Conservation (phyloP, 2,113 vertebrate genomes). For the Scomber scombrus region DNA sequence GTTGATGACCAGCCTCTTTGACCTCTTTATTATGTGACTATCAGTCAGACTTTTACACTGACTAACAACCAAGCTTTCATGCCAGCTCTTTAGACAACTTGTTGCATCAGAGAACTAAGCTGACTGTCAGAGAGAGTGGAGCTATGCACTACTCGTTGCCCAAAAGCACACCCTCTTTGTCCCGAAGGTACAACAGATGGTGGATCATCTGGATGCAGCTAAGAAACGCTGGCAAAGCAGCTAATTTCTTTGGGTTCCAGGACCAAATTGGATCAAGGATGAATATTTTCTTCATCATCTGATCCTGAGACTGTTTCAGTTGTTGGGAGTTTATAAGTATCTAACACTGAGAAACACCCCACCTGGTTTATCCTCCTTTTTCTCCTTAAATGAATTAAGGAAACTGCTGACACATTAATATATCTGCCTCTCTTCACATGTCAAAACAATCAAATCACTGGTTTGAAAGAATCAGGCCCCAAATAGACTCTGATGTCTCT, state of each 20-base stretch:
- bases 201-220: slow-evolving; percentile 19
- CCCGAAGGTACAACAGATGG: slow-evolving; percentile 19
- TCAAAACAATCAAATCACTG: slow-evolving; percentile 5
- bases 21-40: not conserved
- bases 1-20: not conserved
- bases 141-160: not conserved
- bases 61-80: slow-evolving; percentile 12
- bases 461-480: not conserved
- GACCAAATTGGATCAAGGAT: not conserved
- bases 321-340: not conserved
- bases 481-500: slow-evolving; percentile 10
- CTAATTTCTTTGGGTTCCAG: too few relatives aligned
- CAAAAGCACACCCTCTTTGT: not conserved
- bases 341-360: not conserved
- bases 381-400: not conserved
- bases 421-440: not conserved
- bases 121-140: not conserved
- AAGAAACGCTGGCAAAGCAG: not conserved
- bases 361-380: not conserved
- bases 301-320: not conserved
- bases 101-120: not conserved
- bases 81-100: not conserved
- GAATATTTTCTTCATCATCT: not conserved
- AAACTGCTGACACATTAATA: not conserved
- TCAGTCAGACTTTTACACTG: slow-evolving; percentile 18